These are phyloP conservation scores for Pomacea canaliculata DNA, from an alignment of 2,888 invertebrate species.

Conservation along the genomic window DNA sequence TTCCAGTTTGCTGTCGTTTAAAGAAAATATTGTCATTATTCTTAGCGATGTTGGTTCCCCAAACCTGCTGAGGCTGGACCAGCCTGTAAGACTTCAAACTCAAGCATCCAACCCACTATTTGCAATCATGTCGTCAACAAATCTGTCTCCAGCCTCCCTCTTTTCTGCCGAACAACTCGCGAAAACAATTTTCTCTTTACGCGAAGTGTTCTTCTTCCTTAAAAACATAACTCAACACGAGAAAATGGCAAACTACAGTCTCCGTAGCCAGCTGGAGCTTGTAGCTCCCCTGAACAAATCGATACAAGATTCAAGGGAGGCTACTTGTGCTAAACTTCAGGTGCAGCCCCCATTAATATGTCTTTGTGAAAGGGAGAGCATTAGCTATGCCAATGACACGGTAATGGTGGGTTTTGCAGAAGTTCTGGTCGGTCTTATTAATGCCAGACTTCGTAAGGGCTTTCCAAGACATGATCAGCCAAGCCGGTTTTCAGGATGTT, in stretches of 20 bases:
- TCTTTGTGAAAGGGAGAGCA: constrained; percentile 18
- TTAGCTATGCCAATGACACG: constrained; percentile 23
- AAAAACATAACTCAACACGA: not conserved
- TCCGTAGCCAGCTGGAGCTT: not conserved
- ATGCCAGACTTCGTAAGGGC: not conserved
- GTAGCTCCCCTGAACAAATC: not conserved
- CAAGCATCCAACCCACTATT: constrained; percentile 23
- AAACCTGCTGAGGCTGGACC: constrained; percentile 7
- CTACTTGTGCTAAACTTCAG: constrained; percentile 8
- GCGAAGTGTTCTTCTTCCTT: constrained; percentile 1
- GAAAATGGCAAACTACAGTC: no score
- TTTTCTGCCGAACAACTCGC: not conserved
- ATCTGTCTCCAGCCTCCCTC: not conserved
- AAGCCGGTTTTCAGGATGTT: not conserved
- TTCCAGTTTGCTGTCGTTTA: not conserved
- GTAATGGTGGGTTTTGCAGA: constrained; percentile 20
- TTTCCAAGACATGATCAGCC: not conserved
- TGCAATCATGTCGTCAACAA: constrained; percentile 4
- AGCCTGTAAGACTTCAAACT: constrained; percentile 10
- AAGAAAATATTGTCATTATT: constrained; percentile 9
- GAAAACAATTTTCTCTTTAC: constrained; percentile 8
- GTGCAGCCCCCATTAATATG: constrained; percentile 19
- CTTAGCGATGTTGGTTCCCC: constrained; percentile 21
- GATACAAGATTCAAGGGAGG: not conserved
- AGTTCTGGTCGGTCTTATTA: constrained; percentile 13